Conservation (phyloP, 2,797 vertebrate genomes). For the Gambelia wislizenii region DNA sequence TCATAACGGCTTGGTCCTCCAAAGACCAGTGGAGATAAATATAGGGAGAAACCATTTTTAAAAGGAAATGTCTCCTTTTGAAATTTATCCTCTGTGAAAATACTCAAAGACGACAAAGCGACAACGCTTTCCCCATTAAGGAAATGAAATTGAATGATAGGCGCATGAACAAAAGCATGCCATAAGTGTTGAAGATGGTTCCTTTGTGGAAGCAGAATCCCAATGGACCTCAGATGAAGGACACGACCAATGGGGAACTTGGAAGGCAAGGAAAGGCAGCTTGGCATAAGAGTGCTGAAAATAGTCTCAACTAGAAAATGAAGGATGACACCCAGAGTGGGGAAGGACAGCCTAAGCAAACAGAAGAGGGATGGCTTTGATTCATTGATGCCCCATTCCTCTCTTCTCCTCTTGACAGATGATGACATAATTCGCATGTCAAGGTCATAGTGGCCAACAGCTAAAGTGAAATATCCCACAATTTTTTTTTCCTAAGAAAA, state of each 20-base stretch:
- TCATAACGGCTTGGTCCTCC: slow-evolving; percentile 48
- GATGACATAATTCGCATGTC: background rate
- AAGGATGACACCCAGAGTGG: background rate
- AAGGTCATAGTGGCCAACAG: background rate
- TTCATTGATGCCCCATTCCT: background rate
- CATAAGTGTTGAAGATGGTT: background rate
- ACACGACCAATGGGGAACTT: background rate
- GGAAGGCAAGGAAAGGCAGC: background rate
- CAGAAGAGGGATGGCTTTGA: background rate
- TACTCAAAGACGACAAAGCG: background rate
- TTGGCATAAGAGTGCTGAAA: background rate
- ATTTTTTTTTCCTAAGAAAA: background rate
- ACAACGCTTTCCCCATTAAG: slow-evolving; percentile 1
- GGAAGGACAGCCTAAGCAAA: slow-evolving; percentile 3
- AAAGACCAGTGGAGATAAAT: slow-evolving; percentile 41
- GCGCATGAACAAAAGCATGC: rapidly evolving
- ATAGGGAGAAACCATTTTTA: slow-evolving; percentile 39
- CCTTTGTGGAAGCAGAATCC: background rate
- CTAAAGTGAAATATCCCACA: background rate
- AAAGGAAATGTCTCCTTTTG: slow-evolving; percentile 30
- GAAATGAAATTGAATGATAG: slow-evolving; percentile 28
- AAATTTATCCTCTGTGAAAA: slow-evolving; percentile 56
- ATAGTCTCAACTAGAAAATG: background rate
- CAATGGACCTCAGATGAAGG: background rate
- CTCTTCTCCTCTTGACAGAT: background rate